Base-by-base conservation (phyloP, 2,797 vertebrate genomes). In the Triplophysa yarkandensis region DNA sequence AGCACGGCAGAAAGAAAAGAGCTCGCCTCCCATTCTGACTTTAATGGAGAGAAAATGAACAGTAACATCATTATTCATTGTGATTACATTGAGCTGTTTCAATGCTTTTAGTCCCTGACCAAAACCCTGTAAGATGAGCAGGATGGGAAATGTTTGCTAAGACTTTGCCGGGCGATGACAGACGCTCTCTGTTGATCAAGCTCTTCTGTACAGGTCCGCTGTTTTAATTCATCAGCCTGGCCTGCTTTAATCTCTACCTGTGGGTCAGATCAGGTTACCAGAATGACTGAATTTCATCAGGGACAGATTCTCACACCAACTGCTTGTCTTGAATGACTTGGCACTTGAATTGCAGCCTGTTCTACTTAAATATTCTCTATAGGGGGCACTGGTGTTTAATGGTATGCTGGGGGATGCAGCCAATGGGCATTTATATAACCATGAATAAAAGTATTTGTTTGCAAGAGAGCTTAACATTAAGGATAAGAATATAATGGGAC, bases 61-160 rank as follows among this genome's bases (percentile, higher is more conserved):
- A 64, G 41, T 50, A 39, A 28, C 21, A 68, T 68, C 14, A 66
- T 75, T 74, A 60, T 43, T 39, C 43, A 48, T 70, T 74, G 60
- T 66, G 14, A 23, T 68, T 48, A 28, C 5, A 41, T 23, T 6
- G 4, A 41, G 16, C 48, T 28, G 64, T 74, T 74, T 78, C 65
- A 70, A 63, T 63, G 61, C 50, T 74, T 69, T 65, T 41, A 60
- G 68, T 34, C 34, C 32, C 46, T 36, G 58, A 30, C 60, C 43
- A 79, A 74, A 70, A 71, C 23, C 50, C 14, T 65, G 77, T 74
- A 79, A 79, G 43, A 68, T 43, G 66, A 75, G 77, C 10, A 66
- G 19, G 77, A 74, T 74, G 72, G 68, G 77, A 79, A 67, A 79
- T 46, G 52, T 70, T 70, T 70, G 36, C 36, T 13, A 11, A 39